Base-by-base conservation (phyloP, 1,140 invertebrate species). In the Orchestia grillus region DNA sequence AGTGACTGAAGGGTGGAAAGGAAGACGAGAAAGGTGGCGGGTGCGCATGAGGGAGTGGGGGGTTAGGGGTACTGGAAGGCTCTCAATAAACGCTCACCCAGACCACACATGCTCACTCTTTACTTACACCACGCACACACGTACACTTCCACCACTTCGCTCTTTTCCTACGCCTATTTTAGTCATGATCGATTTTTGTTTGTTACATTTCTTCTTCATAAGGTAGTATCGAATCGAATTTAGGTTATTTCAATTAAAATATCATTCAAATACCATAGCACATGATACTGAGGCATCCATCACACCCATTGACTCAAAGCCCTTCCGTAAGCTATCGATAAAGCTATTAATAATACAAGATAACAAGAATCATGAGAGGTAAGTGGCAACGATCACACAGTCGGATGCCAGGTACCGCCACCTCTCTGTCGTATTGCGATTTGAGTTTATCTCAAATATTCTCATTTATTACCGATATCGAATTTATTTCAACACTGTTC, bases 301-400 rank as follows among this genome's bases (percentile, higher is more conserved):
- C 43, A 42, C 88, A 42, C 15, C 42, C n/a, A 90, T 44, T 42
- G 88, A 42, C 88, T 90, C 47, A 44, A 94, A 44, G 44, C 44
- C 36, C 43, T 94, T 47, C 44, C 92, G 36, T 94, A 94, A 94
- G 92, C 92, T 47, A 94, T 94, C 92, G 92, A 94, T 94, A 94
- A 94, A 94, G 92, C 92, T 94, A 94, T 94, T 94, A 94, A 94
- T 94, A 94, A 94, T 94, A 94, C 92, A 94, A 94, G 92, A 94
- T 94, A 94, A 94, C 92, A 47, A 94, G 92, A 94, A 94, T 94
- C 92, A 94, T 94, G 92, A 45, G 92, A 44, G 92, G 92, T 45
- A 94, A 94, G 43, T 94, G 92, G 92, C 92, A 94, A 94, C 92
- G 92, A n/a, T 6, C 44, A 45, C 23, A 45, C 41, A 44, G 36